Evolutionary conservation across 2,888 invertebrate genomes (phyloP).

Genomic region (Parnassius orleans): DNA sequence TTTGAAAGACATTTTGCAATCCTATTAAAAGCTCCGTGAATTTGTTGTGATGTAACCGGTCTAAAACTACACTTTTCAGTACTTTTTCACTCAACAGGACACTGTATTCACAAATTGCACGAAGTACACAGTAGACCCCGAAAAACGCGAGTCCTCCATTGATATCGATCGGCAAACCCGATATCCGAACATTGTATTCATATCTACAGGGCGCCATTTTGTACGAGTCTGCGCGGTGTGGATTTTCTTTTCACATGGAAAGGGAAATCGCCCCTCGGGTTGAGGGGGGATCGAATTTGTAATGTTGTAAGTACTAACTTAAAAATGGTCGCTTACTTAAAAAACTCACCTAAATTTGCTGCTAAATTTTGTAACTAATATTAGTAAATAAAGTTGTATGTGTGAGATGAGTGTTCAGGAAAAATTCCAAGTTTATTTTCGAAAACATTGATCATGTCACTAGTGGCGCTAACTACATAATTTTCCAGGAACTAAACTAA

Average conservation of each 20-base stretch:
- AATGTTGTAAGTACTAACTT: conserved; percentile 43
- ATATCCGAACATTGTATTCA: conserved; percentile 70
- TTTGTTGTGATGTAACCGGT: conserved; percentile 77
- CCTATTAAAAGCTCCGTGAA: conserved; percentile 66
- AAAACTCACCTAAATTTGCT: conserved; percentile 58
- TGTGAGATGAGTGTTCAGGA: conserved; percentile 51
- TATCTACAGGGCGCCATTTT: conserved; percentile 84
- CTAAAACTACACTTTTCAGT: conserved; percentile 73
- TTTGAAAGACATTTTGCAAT: conserved; percentile 77
- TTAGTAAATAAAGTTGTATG: conserved; percentile 45
- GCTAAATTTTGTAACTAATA: conserved; percentile 40
- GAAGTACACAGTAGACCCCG: conserved; percentile 70
- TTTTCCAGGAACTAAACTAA: conserved; percentile 62
- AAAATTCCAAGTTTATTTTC: conserved; percentile 75
- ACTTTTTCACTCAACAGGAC: conserved; percentile 66
- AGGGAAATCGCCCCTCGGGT: conserved; percentile 75
- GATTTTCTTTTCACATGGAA: conserved; percentile 67
- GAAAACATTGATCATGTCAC: conserved; percentile 75
- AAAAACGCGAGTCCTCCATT: conserved; percentile 78
- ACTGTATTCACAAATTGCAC: conserved; percentile 65
- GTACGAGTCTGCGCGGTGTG: conserved; percentile 85
- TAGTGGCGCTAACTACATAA: conserved; percentile 57
- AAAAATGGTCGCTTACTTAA: conserved; percentile 35
- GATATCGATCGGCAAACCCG: conserved; percentile 84
- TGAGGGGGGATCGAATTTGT: conserved; percentile 66